Conservation (phyloP, 2,888 invertebrate species). For the Eretmocerus hayati region DNA sequence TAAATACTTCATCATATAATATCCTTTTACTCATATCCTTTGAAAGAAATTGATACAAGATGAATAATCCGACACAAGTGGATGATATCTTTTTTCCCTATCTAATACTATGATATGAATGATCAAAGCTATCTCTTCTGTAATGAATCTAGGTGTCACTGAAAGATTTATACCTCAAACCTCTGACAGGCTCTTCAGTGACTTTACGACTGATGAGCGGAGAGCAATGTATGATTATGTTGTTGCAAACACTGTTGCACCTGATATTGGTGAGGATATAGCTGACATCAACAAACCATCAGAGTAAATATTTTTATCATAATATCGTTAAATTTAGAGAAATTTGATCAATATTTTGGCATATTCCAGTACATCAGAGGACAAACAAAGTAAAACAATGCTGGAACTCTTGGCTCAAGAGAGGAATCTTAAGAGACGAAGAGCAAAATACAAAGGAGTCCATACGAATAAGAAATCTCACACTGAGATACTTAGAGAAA, state of each 20-base stretch:
- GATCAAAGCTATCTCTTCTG: slow-evolving; percentile 1
- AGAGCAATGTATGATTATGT: slow-evolving; percentile 42
- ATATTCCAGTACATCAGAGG: slow-evolving; percentile 27
- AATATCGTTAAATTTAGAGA: slow-evolving; percentile 3
- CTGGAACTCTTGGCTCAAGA: slow-evolving; percentile 39
- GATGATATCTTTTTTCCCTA: no score
- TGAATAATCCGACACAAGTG: no score
- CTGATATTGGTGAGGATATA: slow-evolving; percentile 39
- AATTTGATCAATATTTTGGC: slow-evolving; percentile 2
- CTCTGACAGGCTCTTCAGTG: slow-evolving; percentile 41
- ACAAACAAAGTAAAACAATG: slow-evolving; percentile 26
- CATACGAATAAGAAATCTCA: slow-evolving; percentile 45
- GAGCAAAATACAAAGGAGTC: slow-evolving; percentile 41
- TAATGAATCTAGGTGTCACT: slow-evolving; percentile 33
- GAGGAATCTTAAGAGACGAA: slow-evolving; percentile 40
- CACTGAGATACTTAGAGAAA: slow-evolving; percentile 40
- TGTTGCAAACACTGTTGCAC: slow-evolving; percentile 36
- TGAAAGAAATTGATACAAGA: slow-evolving; percentile 24
- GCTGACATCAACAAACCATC: slow-evolving; percentile 24
- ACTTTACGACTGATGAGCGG: slow-evolving; percentile 44
- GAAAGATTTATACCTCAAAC: slow-evolving; percentile 43
- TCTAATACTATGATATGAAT: no score
- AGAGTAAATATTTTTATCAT: background rate
- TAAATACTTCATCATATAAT: slow-evolving; percentile 38
- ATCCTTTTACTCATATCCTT: slow-evolving; percentile 45